Conservation (phyloP, 2,797 vertebrate species). For the Falco columbarius region DNA sequence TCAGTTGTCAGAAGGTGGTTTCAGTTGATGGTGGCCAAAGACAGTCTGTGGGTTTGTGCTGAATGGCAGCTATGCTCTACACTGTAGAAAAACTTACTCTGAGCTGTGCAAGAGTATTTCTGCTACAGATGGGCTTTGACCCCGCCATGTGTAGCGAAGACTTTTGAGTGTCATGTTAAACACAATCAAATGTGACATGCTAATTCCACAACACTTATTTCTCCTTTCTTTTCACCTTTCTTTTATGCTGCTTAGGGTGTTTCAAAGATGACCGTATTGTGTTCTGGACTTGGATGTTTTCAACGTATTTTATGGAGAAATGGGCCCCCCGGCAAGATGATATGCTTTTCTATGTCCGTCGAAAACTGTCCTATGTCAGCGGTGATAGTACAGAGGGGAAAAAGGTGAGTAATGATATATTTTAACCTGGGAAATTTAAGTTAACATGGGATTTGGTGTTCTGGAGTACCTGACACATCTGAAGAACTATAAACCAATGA, state of each 20-base stretch:
- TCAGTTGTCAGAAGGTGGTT: not conserved
- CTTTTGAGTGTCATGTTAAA: fast-evolving
- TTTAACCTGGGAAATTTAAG: not conserved
- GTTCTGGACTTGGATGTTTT: slow-evolving; percentile 99
- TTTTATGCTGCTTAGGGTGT: slow-evolving; percentile 79
- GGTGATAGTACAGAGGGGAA: slow-evolving; percentile 82
- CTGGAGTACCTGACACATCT: not conserved
- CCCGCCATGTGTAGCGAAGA: not conserved
- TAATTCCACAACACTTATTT: not conserved
- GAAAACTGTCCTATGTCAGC: slow-evolving; percentile 82
- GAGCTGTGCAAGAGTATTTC: not conserved
- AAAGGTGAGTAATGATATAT: slow-evolving; percentile 76
- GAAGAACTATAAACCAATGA: not conserved
- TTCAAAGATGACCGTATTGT: slow-evolving; percentile 97
- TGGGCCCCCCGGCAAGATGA: slow-evolving; percentile 91
- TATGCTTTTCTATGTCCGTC: slow-evolving; percentile 96
- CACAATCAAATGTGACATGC: not conserved
- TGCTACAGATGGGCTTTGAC: fast-evolving
- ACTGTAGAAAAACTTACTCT: no score
- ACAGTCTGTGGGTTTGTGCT: not conserved
- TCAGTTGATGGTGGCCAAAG: not conserved
- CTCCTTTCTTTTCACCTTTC: not conserved
- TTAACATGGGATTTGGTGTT: not conserved
- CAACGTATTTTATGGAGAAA: slow-evolving; percentile 98
- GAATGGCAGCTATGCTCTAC: not conserved